Percentiles rank a stretch among this genome's conserved stretches.
These are phyloP conservation scores for Microhierax caerulescens DNA, from an alignment of 2,797 vertebrate genomes.

Conservation along the genomic window DNA sequence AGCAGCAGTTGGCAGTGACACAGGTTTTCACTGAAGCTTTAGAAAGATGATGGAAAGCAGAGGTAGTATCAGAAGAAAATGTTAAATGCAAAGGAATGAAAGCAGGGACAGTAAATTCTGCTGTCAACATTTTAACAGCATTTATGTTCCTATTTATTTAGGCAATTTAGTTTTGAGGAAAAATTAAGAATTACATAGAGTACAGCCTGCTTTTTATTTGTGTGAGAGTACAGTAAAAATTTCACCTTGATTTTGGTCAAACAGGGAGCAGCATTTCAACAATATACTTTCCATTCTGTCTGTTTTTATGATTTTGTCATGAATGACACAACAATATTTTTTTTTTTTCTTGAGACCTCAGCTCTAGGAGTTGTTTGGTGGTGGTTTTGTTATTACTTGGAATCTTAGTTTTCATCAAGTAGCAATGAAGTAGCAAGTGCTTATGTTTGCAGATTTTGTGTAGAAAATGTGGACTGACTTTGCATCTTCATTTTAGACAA, in stretches of 20 bases:
- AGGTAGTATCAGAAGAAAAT: neutral
- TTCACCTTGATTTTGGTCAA: neutral
- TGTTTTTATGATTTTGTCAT: neutral
- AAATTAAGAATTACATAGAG: neutral
- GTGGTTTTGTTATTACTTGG: neutral
- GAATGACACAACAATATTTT: neutral
- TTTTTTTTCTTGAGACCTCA: neutral
- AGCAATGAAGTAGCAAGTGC: neutral
- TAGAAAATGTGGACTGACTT: neutral
- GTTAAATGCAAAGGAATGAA: neutral
- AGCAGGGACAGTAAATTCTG: neutral
- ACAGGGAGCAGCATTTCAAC: neutral
- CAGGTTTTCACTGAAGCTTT: neutral
- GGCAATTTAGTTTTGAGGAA: neutral
- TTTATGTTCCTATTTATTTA: neutral
- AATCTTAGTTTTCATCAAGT: neutral
- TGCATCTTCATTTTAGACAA: neutral
- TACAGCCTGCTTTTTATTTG: neutral
- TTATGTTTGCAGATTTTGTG: neutral
- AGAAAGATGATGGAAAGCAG: neutral
- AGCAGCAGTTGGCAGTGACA: neutral
- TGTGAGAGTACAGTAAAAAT: neutral
- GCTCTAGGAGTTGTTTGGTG: neutral
- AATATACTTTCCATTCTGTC: neutral
- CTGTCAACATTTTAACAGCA: neutral